A percentile compares a stretch with the other conserved stretches of the same genome.
phyloP scores from a whole-genome alignment of 2,797 vertebrate species.

The Eupleurogrammus muticus region DNA sequence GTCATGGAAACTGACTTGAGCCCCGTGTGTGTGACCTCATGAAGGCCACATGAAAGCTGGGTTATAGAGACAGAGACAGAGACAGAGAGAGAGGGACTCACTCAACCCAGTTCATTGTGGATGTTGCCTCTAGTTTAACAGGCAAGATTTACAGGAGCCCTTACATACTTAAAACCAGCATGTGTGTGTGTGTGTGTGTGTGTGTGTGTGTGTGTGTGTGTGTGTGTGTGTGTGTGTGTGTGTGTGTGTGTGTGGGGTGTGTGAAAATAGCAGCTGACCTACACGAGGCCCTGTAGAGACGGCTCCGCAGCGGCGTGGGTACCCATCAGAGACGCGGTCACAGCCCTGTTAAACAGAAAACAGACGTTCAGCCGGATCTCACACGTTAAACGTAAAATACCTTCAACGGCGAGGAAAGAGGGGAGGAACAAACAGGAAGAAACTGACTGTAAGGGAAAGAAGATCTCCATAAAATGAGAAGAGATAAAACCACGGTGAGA shows the following conservation, averaged over 20 bases:
- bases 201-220: conserved; percentile 25
- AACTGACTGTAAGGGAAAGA: conserved; percentile 30
- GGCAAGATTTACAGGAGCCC: conserved; percentile 8
- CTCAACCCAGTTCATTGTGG: conserved; percentile 20
- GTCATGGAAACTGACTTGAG: conserved; percentile 80
- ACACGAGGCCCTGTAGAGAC: conserved; percentile 67
- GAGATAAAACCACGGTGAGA: neutral
- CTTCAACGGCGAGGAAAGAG: conserved; percentile 12
- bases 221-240: conserved; percentile 15
- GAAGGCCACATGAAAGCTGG: conserved; percentile 64
- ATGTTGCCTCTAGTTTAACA: conserved; percentile 21
- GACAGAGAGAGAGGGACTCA: conserved; percentile 9
- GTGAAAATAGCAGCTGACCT: conserved; percentile 79
- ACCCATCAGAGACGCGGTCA: conserved; percentile 66
- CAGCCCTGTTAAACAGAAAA: conserved; percentile 57
- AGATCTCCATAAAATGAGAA: conserved; percentile 10
- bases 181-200: conserved; percentile 15
- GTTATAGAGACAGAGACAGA: conserved; percentile 24
- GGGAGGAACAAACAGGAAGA: conserved; percentile 22
- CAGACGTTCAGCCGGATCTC: conserved; percentile 35
- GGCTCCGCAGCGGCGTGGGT: conserved; percentile 57
- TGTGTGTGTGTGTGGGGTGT: conserved; percentile 16
- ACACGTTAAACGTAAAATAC: conserved; percentile 15
- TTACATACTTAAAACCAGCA: conserved; percentile 15
- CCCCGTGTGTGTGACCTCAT: conserved; percentile 68